phyloP scores from a whole-genome alignment of 1,140 invertebrate genomes.

The Lethrus apterus region DNA sequence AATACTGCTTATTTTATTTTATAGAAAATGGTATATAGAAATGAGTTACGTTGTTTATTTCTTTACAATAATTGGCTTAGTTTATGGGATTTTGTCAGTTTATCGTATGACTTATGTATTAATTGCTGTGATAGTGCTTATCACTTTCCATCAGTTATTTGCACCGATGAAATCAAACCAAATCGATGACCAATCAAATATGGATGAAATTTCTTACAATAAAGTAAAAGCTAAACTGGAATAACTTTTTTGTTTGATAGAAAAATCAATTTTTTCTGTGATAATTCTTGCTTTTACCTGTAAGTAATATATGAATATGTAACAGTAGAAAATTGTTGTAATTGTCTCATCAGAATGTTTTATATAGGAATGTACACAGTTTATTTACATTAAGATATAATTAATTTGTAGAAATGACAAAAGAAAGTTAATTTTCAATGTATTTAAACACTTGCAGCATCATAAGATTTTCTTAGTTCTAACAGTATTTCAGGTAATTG shows the following conservation, averaged over 20 bases:
- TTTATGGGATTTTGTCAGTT: conserved; percentile 49
- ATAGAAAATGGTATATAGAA: conserved; percentile 44
- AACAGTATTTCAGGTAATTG: too few species aligned
- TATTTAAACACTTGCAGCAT: too few species aligned
- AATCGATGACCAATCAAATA: not conserved
- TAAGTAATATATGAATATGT: too few species aligned
- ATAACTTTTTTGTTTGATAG: not conserved
- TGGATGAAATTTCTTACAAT: conserved; percentile 6
- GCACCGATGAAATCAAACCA: conserved; percentile 19
- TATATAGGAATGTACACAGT: too few species aligned
- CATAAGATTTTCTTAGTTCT: too few species aligned
- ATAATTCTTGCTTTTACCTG: not conserved
- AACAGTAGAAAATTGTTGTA: too few species aligned
- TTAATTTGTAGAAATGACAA: too few species aligned
- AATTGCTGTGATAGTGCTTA: conserved; percentile 44
- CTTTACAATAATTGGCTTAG: conserved; percentile 44
- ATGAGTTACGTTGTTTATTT: conserved; percentile 45
- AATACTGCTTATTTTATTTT: conserved; percentile 26
- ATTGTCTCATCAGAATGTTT: too few species aligned
- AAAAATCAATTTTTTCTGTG: not conserved
- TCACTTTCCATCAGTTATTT: conserved; percentile 48
- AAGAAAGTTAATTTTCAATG: too few species aligned
- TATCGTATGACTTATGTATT: conserved; percentile 51
- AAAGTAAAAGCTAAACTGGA: conserved; percentile 19
- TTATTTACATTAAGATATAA: too few species aligned